A percentile compares a stretch with the other conserved stretches of the same genome.
Conservation (phyloP, 2,888 invertebrate genomes). For the Peribatodes rhomboidaria region DNA sequence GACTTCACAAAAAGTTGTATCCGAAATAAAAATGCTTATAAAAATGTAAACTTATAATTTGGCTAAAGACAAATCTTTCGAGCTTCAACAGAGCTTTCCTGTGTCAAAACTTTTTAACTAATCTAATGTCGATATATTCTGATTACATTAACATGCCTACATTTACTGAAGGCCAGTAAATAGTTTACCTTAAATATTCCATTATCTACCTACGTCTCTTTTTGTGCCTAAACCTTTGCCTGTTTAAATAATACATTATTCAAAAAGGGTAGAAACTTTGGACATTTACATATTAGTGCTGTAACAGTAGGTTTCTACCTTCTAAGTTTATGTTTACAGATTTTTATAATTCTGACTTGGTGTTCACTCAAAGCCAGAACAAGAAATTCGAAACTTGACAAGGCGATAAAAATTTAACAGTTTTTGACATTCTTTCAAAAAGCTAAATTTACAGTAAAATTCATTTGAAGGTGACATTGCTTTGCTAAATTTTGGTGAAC, state of each 20-base stretch:
- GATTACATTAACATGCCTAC: background rate
- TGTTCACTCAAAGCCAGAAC: background rate
- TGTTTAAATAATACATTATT: conserved; percentile 20
- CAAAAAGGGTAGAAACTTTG: conserved; percentile 15
- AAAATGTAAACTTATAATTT: no score
- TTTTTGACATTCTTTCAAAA: no score
- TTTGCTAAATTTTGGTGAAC: background rate
- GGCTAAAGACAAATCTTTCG: no score
- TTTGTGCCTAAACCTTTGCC: conserved; percentile 10
- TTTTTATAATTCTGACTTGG: background rate
- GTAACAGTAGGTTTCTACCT: background rate
- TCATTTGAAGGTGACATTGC: background rate
- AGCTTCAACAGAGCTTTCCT: conserved; percentile 30
- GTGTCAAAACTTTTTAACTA: background rate
- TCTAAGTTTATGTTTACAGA: background rate
- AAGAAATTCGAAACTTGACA: background rate
- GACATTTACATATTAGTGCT: conserved; percentile 9
- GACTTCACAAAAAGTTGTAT: no score
- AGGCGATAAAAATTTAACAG: no score
- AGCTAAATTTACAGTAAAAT: no score
- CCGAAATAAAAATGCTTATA: no score
- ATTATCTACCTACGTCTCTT: conserved; percentile 4
- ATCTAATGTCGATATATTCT: background rate
- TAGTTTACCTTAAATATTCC: conserved; percentile 8
- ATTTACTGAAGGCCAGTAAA: background rate